Evolutionary conservation across 2,888 invertebrate genomes (phyloP).

Genomic region (Coleophora deauratella): DNA sequence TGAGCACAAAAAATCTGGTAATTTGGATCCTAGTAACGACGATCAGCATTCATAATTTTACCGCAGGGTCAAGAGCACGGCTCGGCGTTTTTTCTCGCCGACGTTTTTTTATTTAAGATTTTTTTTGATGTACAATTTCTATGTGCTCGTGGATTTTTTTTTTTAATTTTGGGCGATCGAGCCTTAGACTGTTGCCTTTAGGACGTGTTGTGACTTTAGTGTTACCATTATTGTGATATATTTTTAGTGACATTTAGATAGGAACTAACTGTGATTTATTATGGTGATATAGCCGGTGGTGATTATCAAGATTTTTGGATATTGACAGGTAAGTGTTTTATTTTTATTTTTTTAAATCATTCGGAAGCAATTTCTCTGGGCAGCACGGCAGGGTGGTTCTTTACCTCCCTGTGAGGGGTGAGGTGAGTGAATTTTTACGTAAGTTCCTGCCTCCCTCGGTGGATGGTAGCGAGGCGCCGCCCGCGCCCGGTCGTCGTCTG

Average conservation of each 20-base stretch:
- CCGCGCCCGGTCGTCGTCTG: constrained; percentile 33
- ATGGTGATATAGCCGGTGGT: constrained; percentile 68
- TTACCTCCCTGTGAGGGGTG: constrained; percentile 24
- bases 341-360: constrained; percentile 33
- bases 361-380: constrained; percentile 27
- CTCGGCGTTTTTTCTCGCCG: constrained; percentile 50
- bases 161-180: constrained; percentile 56
- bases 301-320: constrained; percentile 51
- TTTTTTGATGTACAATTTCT: constrained; percentile 50
- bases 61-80: constrained; percentile 70
- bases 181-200: constrained; percentile 68
- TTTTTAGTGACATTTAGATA: constrained; percentile 67
- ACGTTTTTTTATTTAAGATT: constrained; percentile 60
- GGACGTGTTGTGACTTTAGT: constrained; percentile 72
- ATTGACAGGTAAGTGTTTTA: constrained; percentile 51
- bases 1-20: constrained; percentile 68
- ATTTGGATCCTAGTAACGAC: constrained; percentile 70
- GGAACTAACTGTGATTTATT: constrained; percentile 71
- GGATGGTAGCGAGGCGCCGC: constrained; percentile 26
- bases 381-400: constrained; percentile 14
- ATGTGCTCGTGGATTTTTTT: constrained; percentile 62
- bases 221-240: constrained; percentile 71
- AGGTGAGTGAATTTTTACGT: constrained; percentile 44
- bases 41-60: constrained; percentile 69
- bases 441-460: constrained; percentile 32